phyloP scores from a whole-genome alignment of 2,888 invertebrate genomes.

The Erannis defoliaria region DNA sequence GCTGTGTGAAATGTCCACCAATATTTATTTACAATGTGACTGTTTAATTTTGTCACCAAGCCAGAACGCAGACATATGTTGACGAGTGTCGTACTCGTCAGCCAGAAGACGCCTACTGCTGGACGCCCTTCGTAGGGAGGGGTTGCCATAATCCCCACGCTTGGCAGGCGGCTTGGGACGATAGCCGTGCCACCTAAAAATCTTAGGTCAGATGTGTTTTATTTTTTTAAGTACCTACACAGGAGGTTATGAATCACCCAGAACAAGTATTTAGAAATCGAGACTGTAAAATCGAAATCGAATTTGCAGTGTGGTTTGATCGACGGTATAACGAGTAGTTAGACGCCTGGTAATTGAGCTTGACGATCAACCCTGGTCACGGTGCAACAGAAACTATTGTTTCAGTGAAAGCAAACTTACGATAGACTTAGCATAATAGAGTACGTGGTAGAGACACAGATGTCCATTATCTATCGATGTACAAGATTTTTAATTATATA shows the following conservation, averaged over 20 bases:
- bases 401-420: conserved; percentile 59
- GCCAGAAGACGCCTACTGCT: too few relatives aligned
- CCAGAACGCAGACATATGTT: too few relatives aligned
- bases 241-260: background rate
- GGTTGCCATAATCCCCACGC: too few relatives aligned
- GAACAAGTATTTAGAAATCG: conserved; percentile 37
- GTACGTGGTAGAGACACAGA: conserved; percentile 5
- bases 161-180: too few relatives aligned
- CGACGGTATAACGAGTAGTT: conserved; percentile 60
- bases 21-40: too few relatives aligned
- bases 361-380: conserved; percentile 61
- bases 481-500: too few relatives aligned
- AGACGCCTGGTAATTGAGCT: conserved; percentile 57
- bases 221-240: background rate
- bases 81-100: too few relatives aligned
- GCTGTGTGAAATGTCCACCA: too few relatives aligned
- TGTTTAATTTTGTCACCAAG: too few relatives aligned
- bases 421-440: conserved; percentile 27
- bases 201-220: background rate
- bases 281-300: conserved; percentile 49
- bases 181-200: too few relatives aligned
- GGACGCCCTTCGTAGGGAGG: too few relatives aligned
- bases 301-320: conserved; percentile 51
- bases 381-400: conserved; percentile 62
- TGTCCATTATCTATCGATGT: background rate